Evolutionary conservation across 2,113 vertebrate species (phyloP).

Genomic region (Bostrychus sinensis): DNA sequence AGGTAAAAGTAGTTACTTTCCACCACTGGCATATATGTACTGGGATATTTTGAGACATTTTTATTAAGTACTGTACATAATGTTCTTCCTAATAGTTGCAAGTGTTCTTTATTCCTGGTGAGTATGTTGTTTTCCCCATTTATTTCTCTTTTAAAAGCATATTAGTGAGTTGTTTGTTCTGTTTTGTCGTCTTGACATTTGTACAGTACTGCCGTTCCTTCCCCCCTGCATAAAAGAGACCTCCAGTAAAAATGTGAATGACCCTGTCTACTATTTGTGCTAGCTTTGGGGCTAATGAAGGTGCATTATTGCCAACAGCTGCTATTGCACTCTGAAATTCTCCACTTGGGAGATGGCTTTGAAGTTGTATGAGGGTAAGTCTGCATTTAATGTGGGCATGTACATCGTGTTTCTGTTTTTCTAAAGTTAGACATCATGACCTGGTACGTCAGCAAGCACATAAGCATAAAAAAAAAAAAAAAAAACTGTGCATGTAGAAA

Average conservation of each 20-base stretch:
- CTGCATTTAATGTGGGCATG: not conserved
- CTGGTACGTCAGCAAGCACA: not conserved
- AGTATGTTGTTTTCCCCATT: not conserved
- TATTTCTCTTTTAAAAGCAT: slow-evolving; percentile 1
- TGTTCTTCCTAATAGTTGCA: no score
- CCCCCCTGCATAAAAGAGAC: not conserved
- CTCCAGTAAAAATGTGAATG: slow-evolving; percentile 2
- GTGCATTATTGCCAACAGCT: slow-evolving; percentile 4
- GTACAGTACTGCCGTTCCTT: not conserved
- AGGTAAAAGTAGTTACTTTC: no score
- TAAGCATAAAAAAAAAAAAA: not conserved
- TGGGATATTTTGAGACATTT: no score
- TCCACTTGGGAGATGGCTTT: slow-evolving; percentile 12
- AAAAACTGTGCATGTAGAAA: no score
- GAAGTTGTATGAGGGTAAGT: slow-evolving; percentile 8
- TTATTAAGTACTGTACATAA: no score
- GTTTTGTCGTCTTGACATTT: not conserved
- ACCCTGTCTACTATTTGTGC: slow-evolving; percentile 8
- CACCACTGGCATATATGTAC: no score
- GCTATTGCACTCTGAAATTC: not conserved
- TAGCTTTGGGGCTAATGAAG: slow-evolving; percentile 1
- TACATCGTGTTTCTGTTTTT: slow-evolving; percentile 2
- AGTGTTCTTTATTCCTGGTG: not conserved
- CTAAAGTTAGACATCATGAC: not conserved
- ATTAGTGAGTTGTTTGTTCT: not conserved